A percentile compares a stretch with the other conserved stretches of the same genome.
Evolutionary conservation across 2,888 invertebrate genomes (phyloP).

Genomic region (Polyommatus iphigenia): DNA sequence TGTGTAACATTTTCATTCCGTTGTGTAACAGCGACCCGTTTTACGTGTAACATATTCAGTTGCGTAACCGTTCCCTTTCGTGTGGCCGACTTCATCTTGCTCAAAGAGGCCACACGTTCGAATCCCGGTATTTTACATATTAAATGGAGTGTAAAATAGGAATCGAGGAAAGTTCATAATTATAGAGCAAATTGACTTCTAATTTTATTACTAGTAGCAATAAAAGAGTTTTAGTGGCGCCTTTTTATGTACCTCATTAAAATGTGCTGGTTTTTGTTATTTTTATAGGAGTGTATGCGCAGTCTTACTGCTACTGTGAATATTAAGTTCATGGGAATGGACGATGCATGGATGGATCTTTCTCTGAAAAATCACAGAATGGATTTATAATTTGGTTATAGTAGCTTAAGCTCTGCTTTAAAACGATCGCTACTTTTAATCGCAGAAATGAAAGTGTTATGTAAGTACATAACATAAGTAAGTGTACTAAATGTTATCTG

Average conservation of each 20-base stretch:
- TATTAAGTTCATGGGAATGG: no score
- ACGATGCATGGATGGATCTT: no score
- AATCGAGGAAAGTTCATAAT: constrained; percentile 16
- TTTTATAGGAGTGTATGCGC: background rate
- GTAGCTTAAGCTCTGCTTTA: no score
- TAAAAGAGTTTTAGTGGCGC: constrained; percentile 13
- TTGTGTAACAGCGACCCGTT: background rate
- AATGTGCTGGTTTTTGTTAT: background rate
- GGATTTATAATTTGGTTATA: no score
- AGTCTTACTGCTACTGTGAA: no score
- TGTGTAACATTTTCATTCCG: constrained; percentile 4
- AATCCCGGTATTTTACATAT: constrained; percentile 12
- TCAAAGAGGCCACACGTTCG: constrained; percentile 15
- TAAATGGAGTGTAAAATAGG: constrained; percentile 7
- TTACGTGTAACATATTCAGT: constrained; percentile 11
- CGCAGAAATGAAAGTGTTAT: no score
- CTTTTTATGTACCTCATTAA: constrained; percentile 1
- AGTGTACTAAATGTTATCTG: no score
- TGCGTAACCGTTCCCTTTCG: constrained; percentile 3
- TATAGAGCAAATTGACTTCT: constrained; percentile 16
- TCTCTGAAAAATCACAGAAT: no score
- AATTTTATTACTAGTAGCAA: constrained; percentile 7
- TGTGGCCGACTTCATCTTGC: constrained; percentile 13
- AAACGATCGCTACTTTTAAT: no score
- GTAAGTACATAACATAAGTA: no score